Evolutionary conservation across 2,113 vertebrate species (phyloP).

Genomic region (Heterotis niloticus): DNA sequence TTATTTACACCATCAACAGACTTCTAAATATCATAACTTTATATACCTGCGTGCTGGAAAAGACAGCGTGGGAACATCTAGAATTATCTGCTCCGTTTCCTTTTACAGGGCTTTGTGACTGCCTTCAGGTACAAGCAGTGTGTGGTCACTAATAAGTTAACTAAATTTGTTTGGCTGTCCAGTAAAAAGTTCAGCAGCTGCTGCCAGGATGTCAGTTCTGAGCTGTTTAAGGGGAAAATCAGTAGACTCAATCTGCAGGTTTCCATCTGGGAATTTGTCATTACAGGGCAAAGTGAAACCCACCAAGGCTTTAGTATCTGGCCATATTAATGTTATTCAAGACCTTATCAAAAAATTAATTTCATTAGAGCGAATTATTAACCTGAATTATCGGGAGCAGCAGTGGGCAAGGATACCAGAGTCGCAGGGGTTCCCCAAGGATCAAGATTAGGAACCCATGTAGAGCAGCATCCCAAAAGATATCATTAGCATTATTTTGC

Average conservation of each 20-base stretch:
- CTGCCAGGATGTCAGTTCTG: not conserved
- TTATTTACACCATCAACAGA: not conserved
- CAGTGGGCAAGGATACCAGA: slow-evolving; percentile 23
- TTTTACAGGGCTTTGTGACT: too few species aligned
- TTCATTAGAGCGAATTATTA: slow-evolving; percentile 48
- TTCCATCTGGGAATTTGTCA: slow-evolving; percentile 7
- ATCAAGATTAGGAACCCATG: slow-evolving; percentile 43
- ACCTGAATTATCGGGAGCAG: slow-evolving; percentile 42
- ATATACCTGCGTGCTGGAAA: not conserved
- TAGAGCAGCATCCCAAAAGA: slow-evolving; percentile 53
- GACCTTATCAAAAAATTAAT: slow-evolving; percentile 49
- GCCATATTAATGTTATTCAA: slow-evolving; percentile 39
- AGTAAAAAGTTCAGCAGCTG: not conserved
- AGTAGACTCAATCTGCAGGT: not conserved
- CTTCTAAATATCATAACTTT: not conserved
- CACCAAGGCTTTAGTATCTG: slow-evolving; percentile 31
- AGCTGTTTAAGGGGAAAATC: slow-evolving; percentile 1
- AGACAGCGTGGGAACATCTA: not conserved
- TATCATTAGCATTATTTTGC: slow-evolving; percentile 60
- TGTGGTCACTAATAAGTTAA: not conserved
- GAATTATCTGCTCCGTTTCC: slow-evolving; percentile 8
- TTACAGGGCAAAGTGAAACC: slow-evolving; percentile 29
- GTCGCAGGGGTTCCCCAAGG: slow-evolving; percentile 45
- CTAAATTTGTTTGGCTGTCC: not conserved
- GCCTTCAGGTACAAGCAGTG: not conserved